Evolutionary conservation across 2,888 invertebrate species (phyloP), one percentile per base, ranked within the genome.

Genomic region (Acleris cristana): DNA sequence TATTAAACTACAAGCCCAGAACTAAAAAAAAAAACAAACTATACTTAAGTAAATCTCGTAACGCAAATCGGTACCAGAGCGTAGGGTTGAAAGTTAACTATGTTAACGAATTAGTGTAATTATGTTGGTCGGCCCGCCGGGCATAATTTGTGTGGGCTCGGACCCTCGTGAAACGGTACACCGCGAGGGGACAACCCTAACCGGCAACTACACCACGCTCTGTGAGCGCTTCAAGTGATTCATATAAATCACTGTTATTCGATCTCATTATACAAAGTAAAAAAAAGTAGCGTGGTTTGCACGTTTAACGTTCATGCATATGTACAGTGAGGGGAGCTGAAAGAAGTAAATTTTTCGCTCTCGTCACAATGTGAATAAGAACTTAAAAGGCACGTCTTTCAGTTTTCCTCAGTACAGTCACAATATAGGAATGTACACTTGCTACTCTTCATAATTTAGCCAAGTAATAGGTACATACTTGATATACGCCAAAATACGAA

Each of bases 41-140:
- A 48, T 48, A 48, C 7, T 44, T 8, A 40, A 34, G 21, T 55
- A 45, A 54, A 21, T 53, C 51, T 48, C 45, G 48, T 53, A 53
- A 69, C 53, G 52, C 44, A 61, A 40, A 49, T 65, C 34, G 59
- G 57, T 57, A 63, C 61, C 53, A 63, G 65, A 44, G 69, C 67
- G 54, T 62, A 49, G 63, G 76, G 73, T 63, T 70, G 71, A 73
- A 78, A 79, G 83, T 79, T 80, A 81, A 84, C 83, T 80, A 82
- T 80, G 81, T 79, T 77, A 85, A 85, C 86, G 86, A 88, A 89
- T 88, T 89, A 86, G 85, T 76, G 87, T 87, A 86, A 90, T 89
- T 74, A 90, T 81, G 80, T 82, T 79, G 78, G 81, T 75, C 72
- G 79, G 77, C 79, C 89, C 83, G 76, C 75, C 61, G 87, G 84